Conservation (phyloP, 2,113 vertebrate genomes). For the Cygnus buccinator region DNA sequence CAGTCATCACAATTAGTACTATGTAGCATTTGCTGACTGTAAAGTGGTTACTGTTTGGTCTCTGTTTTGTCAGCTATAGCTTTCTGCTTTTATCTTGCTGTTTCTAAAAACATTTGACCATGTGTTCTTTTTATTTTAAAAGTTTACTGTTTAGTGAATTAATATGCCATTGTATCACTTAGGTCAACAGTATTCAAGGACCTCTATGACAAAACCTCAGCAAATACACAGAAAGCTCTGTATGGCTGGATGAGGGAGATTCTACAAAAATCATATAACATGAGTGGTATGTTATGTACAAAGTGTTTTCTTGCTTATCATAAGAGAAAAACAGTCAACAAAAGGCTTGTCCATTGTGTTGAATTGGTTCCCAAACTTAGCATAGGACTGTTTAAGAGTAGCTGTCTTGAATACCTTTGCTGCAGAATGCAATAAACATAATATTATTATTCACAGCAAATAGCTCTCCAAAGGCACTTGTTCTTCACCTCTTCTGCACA, state of each 20-base stretch:
- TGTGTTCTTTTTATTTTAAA: neutral
- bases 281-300: constrained; percentile 60
- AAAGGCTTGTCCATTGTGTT: neutral
- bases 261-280: constrained; percentile 61
- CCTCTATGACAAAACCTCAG: constrained; percentile 79
- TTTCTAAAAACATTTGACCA: neutral
- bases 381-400: neutral
- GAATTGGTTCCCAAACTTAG: neutral
- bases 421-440: neutral
- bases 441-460: neutral
- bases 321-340: neutral
- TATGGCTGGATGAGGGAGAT: constrained; percentile 81
- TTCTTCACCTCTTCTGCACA: neutral
- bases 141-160: neutral
- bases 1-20: neutral
- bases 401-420: neutral
- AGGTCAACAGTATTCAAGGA: constrained; percentile 83
- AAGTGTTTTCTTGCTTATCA: neutral
- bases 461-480: neutral
- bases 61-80: neutral
- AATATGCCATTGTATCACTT: neutral
- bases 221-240: constrained; percentile 72
- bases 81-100: neutral
- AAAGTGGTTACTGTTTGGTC: neutral
- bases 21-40: neutral